Conservation (phyloP, 1,140 invertebrate genomes). For the Drosophila pectinifera region DNA sequence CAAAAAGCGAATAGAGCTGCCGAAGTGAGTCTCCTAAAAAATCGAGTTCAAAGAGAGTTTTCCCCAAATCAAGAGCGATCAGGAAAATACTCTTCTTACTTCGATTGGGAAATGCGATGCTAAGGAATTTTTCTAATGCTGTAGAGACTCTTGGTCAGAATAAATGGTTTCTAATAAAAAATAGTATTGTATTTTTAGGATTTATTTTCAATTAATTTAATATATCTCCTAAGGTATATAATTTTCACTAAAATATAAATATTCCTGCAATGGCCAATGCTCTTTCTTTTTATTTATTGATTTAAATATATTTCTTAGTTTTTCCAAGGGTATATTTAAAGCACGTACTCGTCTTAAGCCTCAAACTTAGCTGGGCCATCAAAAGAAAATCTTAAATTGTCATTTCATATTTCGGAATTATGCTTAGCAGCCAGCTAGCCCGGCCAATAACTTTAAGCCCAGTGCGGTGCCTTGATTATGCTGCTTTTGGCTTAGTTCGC, state of each 20-base stretch:
- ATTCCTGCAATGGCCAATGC: too few species aligned
- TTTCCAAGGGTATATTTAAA: neutral
- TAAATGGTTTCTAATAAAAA: too few species aligned
- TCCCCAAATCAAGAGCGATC: constrained; percentile 1
- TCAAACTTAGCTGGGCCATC: constrained; percentile 39
- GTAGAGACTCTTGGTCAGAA: too few species aligned
- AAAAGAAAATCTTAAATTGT: constrained; percentile 63
- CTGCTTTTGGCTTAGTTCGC: constrained; percentile 57
- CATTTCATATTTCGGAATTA: constrained; percentile 59
- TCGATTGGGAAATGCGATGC: constrained; percentile 9
- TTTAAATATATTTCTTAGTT: constrained; percentile 5
- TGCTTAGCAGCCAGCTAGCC: constrained; percentile 22
- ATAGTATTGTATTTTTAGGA: too few species aligned
- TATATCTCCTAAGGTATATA: too few species aligned
- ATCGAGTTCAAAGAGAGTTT: constrained; percentile 4
- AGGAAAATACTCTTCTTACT: constrained; percentile 16
- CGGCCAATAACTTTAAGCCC: constrained; percentile 43
- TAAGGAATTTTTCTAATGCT: neutral
- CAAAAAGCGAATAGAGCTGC: constrained; percentile 53
- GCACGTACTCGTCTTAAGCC: constrained; percentile 49
- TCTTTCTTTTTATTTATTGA: neutral
- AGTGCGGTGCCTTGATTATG: constrained; percentile 65
- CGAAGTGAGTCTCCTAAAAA: constrained; percentile 39
- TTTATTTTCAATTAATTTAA: too few species aligned
- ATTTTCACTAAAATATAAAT: neutral